Base-by-base conservation (phyloP, 2,797 vertebrate species). In the Rallus crepitans region DNA sequence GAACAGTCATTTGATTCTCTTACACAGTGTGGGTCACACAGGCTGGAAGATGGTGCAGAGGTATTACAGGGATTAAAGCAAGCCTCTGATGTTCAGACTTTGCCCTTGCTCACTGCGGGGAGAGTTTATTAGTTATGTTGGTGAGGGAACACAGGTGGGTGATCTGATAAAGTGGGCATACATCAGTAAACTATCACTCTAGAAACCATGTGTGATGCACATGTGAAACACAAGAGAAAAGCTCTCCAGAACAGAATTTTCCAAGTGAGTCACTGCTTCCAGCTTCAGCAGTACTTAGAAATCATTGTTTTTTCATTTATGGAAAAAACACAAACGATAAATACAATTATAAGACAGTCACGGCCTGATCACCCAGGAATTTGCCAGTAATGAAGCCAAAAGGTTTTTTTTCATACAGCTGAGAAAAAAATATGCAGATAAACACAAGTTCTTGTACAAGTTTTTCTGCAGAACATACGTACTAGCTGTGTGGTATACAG, bases 131-230 rank as follows among this genome's bases (percentile, higher is more conserved):
- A 42, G 37, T 23, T 52, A 20, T 20, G 25, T 0, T 69, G 12
- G 39, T 15, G 21, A 52, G 15, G 13, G 59, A 89, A 82, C 24
- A 50, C 27, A 61, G 52, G n/a, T 21, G 5, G 33, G 20, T 6
- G 25, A 27, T 78, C 65, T 55, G 61, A n/a, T 27, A 30, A 28
- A 66, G 57, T 1, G 5, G 0, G 6, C 13, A 33, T 10, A 18
- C 21, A 9, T 14, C 6, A 4, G 15, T 7, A 42, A 23, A 18
- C 19, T 56, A 21, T 1, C 9, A 16, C 18, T 18, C 9, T 6
- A 59, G 42, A 31, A 83, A n/a, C 0, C 0, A 0, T 1, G 3
- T 6, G 27, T 3, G 31, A 72, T 12, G 9, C 13, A 20, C 0
- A 0, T 2, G 31, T 11, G 12, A 6, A 17, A 56, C 3, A 30